These are phyloP conservation scores for Teleopsis dalmanni DNA, from an alignment of 1,140 invertebrate species.

Conservation along the genomic window DNA sequence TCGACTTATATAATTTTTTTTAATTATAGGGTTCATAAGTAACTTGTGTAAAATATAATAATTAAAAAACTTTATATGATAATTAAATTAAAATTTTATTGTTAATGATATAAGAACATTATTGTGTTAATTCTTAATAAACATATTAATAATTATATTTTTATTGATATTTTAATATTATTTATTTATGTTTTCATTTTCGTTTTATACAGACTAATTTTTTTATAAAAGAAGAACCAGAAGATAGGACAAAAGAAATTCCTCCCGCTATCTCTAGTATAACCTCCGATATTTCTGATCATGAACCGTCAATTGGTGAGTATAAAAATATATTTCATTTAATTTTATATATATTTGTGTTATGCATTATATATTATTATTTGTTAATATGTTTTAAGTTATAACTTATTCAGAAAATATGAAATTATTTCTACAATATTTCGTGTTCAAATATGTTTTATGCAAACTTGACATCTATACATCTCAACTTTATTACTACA, in stretches of 20 bases:
- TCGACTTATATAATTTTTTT: too few relatives aligned
- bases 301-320: conserved; percentile 39
- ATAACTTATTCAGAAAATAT: background rate
- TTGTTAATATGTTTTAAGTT: background rate
- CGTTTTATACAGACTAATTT: conserved; percentile 29
- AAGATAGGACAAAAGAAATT: conserved; percentile 33
- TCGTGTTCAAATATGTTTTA: too few relatives aligned
- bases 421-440: background rate
- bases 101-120: too few relatives aligned
- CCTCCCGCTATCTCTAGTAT: conserved; percentile 26
- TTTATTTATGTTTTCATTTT: background rate
- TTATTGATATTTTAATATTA: background rate
- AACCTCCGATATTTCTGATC: conserved; percentile 42
- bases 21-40: too few relatives aligned
- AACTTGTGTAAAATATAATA: too few relatives aligned
- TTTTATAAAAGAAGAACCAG: conserved; percentile 37
- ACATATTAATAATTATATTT: too few relatives aligned
- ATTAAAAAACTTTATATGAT: too few relatives aligned
- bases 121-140: too few relatives aligned
- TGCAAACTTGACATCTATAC: too few relatives aligned
- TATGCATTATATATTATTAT: background rate
- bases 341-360: background rate
- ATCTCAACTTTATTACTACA: too few relatives aligned
- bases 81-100: too few relatives aligned
- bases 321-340: conserved; percentile 4